Evolutionary conservation across 2,888 invertebrate genomes (phyloP), one percentile per base, ranked within the genome.

Genomic region (Seira sanloemensis): DNA sequence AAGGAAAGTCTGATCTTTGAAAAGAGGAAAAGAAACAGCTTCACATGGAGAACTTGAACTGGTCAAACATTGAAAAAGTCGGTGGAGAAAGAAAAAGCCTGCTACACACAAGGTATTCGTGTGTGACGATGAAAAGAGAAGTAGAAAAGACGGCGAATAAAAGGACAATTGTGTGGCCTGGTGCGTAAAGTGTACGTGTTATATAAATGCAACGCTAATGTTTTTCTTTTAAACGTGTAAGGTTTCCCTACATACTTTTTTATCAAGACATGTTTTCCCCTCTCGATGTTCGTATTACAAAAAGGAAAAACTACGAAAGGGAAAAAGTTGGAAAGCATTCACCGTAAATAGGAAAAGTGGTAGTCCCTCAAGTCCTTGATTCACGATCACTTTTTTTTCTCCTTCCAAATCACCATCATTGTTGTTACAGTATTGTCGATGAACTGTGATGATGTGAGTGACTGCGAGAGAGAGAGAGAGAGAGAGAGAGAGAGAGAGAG

Each of bases 301-400:
- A 18, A 50, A 50, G 16, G n/a, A 12, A 50, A 16, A 50, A 50
- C n/a, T n/a, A n/a, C n/a, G 50, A 50, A 18, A 18, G n/a, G 50
- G 50, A 50, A 50, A 50, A 50, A 50, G 50, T 50, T 16, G 24
- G 23, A 71, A 67, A 50, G 58, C 54, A 72, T 72, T 62, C 25
- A 62, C 25, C 25, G 27, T 74, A 65, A 74, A 74, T 74, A 74
- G 65, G 24, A 62, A 62, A 62, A 74, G 74, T 74, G 54, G n/a
- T 27, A 27, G 74, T 74, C 74, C 74, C 74, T 74, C 74, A 74
- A 74, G 74, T 74, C 62, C 65, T 74, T 74, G 74, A 78, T 71
- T 78, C 71, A 65, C 65, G 71, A 78, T 78, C 77, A 77, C 76
- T 68, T 73, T 25, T 67, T 67, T 62, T 62, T 62, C 23, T 25